Conservation (phyloP, 2,113 vertebrate genomes). For the Oreamnos americanus region DNA sequence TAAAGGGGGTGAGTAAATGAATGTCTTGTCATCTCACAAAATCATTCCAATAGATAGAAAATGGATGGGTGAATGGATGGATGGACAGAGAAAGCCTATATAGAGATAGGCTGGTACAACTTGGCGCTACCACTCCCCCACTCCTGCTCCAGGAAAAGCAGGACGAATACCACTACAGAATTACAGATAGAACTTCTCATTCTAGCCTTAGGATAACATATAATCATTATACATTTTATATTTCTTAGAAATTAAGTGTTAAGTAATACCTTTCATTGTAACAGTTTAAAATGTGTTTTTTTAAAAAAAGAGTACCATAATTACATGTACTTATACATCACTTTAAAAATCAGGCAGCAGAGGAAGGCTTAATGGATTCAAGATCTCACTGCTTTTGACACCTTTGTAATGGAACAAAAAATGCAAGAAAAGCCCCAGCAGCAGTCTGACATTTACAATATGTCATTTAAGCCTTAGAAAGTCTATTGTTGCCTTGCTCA, state of each 20-base stretch:
- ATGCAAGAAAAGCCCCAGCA: background rate
- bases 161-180: background rate
- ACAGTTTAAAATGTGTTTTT: slow-evolving; percentile 22
- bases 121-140: background rate
- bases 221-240: slow-evolving; percentile 39
- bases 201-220: slow-evolving; percentile 35
- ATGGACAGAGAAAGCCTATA: background rate
- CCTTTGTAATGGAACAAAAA: background rate
- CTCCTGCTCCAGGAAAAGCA: background rate
- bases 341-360: background rate
- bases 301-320: slow-evolving; percentile 20
- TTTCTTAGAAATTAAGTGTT: slow-evolving; percentile 35
- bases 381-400: slow-evolving; percentile 40
- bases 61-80: background rate
- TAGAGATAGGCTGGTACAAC: background rate
- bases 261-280: slow-evolving; percentile 57
- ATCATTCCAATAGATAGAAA: background rate
- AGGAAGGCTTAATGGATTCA: slow-evolving; percentile 48
- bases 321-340: slow-evolving; percentile 26
- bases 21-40: background rate
- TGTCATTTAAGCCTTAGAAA: slow-evolving; percentile 1
- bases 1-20: background rate
- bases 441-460: slow-evolving; percentile 40
- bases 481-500: slow-evolving; percentile 23
- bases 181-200: background rate